Evolutionary conservation across 2,797 vertebrate species (phyloP).

Genomic region (Pseudochromis fuscus): DNA sequence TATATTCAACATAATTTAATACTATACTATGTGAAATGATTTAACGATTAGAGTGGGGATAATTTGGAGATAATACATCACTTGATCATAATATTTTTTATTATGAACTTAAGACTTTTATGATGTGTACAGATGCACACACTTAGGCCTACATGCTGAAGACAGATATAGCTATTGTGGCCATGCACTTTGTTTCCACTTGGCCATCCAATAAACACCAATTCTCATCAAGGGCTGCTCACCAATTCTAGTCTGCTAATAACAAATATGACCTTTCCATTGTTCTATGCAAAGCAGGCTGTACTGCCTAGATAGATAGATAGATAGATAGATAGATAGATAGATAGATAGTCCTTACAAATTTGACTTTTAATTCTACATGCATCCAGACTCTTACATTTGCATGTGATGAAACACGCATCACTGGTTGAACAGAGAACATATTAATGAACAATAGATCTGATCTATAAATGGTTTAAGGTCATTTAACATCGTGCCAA

Average conservation of each 20-base stretch:
- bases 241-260: not conserved
- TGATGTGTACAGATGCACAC: not conserved
- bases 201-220: not conserved
- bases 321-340: constrained; percentile 5
- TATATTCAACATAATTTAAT: too few relatives aligned
- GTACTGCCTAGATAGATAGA: not conserved
- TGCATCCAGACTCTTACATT: not conserved
- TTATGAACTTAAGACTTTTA: too few relatives aligned
- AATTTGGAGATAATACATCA: too few relatives aligned
- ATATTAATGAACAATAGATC: not conserved
- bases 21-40: too few relatives aligned
- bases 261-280: constrained; percentile 22
- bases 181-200: not conserved
- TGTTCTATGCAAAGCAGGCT: constrained; percentile 4
- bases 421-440: not conserved
- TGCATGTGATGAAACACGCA: not conserved
- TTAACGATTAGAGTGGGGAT: too few relatives aligned
- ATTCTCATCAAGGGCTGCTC: constrained; percentile 6
- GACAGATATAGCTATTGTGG: not conserved
- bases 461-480: not conserved
- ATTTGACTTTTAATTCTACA: not conserved
- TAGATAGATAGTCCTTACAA: constrained; percentile 28
- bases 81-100: too few relatives aligned
- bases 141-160: not conserved
- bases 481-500: not conserved